Evolutionary conservation across 2,888 invertebrate genomes (phyloP).

Genomic region (Eristalis tenax): DNA sequence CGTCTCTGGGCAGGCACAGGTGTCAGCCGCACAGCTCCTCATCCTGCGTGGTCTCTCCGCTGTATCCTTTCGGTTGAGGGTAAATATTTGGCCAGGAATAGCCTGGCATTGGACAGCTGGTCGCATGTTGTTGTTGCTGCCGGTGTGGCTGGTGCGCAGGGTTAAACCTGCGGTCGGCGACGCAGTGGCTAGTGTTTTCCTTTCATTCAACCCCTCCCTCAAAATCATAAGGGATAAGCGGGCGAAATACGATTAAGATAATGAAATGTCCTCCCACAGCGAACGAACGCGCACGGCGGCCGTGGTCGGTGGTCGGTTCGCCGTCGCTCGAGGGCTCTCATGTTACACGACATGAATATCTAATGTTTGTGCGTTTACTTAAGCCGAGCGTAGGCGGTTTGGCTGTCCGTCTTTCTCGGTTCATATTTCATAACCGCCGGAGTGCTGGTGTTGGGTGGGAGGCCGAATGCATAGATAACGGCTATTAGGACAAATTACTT

Average conservation of each 20-base stretch:
- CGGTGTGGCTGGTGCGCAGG: constrained; percentile 7
- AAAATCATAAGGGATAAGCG: neutral
- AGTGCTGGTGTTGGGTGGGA: neutral
- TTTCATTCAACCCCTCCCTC: neutral
- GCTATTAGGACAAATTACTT: constrained; percentile 37
- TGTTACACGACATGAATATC: constrained; percentile 56
- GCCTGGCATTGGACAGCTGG: constrained; percentile 27
- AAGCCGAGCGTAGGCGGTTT: constrained; percentile 20
- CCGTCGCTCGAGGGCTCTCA: constrained; percentile 19
- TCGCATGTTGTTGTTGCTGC: constrained; percentile 11
- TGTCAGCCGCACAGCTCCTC: constrained; percentile 47
- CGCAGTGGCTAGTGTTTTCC: neutral
- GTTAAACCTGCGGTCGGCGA: constrained; percentile 32
- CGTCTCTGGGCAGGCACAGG: constrained; percentile 22
- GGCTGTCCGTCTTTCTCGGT: neutral
- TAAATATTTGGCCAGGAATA: constrained; percentile 36
- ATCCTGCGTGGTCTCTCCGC: neutral
- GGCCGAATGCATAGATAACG: constrained; percentile 26
- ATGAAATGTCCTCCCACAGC: constrained; percentile 40
- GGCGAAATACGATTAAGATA: constrained; percentile 49
- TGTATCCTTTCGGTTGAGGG: constrained; percentile 21
- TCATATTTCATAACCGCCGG: constrained; percentile 21
- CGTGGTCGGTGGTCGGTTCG: no score
- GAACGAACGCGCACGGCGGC: neutral
- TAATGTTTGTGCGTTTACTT: constrained; percentile 49